These are phyloP conservation scores for Eleutherodactylus coqui DNA, from an alignment of 2,797 vertebrate species.

Conservation along the genomic window DNA sequence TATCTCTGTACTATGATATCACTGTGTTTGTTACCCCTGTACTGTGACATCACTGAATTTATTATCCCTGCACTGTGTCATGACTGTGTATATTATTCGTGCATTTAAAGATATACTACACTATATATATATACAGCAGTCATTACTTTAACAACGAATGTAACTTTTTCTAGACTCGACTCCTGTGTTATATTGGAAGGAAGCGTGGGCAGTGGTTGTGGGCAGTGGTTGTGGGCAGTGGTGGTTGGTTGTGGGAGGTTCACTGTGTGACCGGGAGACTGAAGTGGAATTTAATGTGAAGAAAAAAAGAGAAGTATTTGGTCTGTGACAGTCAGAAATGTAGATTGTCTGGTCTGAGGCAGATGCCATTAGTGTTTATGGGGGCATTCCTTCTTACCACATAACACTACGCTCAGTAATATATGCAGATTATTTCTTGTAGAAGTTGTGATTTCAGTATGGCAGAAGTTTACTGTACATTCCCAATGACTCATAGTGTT, in stretches of 20 bases:
- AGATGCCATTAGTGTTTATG: constrained; percentile 42
- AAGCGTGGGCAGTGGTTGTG: not conserved
- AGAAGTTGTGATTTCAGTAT: constrained; percentile 25
- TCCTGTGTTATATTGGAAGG: not conserved
- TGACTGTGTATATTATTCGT: not conserved
- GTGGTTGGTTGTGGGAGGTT: no score
- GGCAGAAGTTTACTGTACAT: not conserved
- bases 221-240: no score
- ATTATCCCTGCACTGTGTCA: not conserved
- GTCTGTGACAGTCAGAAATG: constrained; percentile 4
- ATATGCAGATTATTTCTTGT: not conserved
- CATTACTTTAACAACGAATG: not conserved
- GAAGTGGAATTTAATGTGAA: not conserved
- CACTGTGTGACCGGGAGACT: not conserved
- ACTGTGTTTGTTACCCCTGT: not conserved
- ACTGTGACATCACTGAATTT: not conserved
- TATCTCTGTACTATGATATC: no score
- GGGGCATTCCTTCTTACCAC: constrained; percentile 35
- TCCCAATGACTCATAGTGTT: not conserved
- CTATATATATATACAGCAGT: not conserved
- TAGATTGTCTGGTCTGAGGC: not conserved
- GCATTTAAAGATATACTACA: not conserved
- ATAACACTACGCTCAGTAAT: not conserved
- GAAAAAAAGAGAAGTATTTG: not conserved
- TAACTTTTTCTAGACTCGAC: not conserved